Conservation (phyloP, 2,113 vertebrate species). For the Lagopus muta region DNA sequence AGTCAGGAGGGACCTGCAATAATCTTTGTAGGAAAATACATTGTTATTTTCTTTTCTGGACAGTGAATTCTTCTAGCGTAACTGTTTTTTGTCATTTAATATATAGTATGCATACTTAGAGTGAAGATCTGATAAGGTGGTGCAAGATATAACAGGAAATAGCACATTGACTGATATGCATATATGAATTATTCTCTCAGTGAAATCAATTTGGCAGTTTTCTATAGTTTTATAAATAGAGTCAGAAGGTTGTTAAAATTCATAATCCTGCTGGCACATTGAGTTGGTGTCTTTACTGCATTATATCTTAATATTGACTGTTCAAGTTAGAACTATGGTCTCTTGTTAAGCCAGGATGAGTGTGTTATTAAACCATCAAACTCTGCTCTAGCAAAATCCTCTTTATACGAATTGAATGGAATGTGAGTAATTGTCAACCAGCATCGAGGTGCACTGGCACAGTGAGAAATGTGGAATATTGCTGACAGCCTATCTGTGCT, state of each 20-base stretch:
- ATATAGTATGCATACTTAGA: neutral
- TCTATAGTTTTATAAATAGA: neutral
- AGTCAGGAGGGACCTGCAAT: neutral
- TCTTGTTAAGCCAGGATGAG: neutral
- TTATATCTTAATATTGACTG: neutral
- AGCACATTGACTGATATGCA: neutral
- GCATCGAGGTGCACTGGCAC: neutral
- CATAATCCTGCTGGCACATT: neutral
- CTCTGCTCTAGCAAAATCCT: neutral
- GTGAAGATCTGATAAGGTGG: neutral
- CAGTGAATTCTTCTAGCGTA: neutral
- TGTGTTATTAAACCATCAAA: neutral
- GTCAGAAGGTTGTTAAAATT: neutral
- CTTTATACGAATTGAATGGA: neutral
- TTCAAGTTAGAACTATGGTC: neutral
- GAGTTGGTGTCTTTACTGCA: neutral
- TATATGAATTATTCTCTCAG: neutral
- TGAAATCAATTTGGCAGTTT: slow-evolving; percentile 1
- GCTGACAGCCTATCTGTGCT: neutral
- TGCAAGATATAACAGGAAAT: neutral
- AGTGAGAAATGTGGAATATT: neutral
- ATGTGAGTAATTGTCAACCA: neutral
- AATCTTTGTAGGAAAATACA: neutral
- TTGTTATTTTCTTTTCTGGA: fast-evolving
- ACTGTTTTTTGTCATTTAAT: neutral